Conservation (phyloP, 1,140 invertebrate species). For the Eupristina koningsbergeri region DNA sequence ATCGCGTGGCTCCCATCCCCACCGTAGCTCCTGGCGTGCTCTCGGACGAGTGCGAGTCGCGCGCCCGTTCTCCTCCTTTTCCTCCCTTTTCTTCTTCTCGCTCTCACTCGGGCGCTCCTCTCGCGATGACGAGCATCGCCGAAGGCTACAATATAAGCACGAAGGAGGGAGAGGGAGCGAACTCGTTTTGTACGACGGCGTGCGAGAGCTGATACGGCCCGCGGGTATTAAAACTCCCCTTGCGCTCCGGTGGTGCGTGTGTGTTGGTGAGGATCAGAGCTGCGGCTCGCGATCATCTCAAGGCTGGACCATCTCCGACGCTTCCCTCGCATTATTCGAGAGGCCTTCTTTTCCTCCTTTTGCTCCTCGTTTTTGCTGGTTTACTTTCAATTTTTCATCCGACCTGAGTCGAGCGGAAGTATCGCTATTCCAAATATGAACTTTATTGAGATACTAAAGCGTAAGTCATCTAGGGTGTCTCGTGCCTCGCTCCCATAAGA, state of each 20-base stretch:
- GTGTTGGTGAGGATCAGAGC: not conserved
- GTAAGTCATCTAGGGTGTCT: not conserved
- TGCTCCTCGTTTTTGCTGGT: too few relatives aligned
- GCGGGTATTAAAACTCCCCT: conserved; percentile 43
- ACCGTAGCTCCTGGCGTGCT: conserved; percentile 57
- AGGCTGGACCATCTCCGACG: not conserved
- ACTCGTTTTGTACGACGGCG: conserved; percentile 35
- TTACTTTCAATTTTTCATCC: not conserved
- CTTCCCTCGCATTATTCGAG: not conserved
- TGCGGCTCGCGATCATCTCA: not conserved
- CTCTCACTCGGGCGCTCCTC: not conserved
- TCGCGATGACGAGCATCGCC: conserved; percentile 23
- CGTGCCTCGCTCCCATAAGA: not conserved
- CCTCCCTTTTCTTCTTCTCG: not conserved
- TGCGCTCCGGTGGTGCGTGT: not conserved
- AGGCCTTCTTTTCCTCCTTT: not conserved
- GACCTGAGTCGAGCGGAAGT: not conserved
- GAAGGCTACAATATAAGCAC: conserved; percentile 19
- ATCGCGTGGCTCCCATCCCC: conserved; percentile 72
- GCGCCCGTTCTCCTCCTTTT: conserved; percentile 43
- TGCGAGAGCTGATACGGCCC: conserved; percentile 30
- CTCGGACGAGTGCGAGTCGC: conserved; percentile 51
- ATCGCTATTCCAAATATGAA: conserved; percentile 10
- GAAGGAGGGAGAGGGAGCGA: conserved; percentile 14
- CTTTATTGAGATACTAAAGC: conserved; percentile 11